A percentile compares a stretch with the other conserved stretches of the same genome.
phyloP scores from a whole-genome alignment of 2,113 vertebrate species.

The Oreochromis tanganicae region DNA sequence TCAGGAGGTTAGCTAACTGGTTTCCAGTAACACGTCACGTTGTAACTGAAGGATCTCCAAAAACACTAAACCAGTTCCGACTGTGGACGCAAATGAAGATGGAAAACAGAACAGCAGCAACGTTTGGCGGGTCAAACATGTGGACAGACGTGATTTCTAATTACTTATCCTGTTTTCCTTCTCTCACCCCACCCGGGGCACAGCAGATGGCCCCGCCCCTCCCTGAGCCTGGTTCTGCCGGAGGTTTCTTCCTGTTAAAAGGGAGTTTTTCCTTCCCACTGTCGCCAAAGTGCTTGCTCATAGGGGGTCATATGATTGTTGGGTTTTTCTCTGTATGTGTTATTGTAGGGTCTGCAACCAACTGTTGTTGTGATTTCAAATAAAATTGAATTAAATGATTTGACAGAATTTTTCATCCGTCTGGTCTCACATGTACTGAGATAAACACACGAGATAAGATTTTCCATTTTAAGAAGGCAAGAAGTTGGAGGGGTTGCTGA shows the following conservation, averaged over 20 bases:
- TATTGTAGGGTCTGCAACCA: rapidly evolving
- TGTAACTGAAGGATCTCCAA: neutral
- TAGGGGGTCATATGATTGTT: rapidly evolving
- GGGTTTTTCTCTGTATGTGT: rapidly evolving
- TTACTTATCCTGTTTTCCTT: neutral
- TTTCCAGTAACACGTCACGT: neutral
- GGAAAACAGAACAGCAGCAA: neutral
- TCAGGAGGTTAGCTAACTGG: neutral
- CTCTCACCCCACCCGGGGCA: neutral
- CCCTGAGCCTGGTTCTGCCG: rapidly evolving
- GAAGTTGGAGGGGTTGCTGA: neutral
- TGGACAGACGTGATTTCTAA: neutral
- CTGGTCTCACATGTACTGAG: neutral
- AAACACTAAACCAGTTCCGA: neutral
- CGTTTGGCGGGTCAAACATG: neutral
- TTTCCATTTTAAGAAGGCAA: neutral
- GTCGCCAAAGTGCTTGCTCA: neutral
- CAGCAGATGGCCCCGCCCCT: neutral
- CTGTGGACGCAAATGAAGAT: neutral
- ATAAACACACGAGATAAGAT: neutral
- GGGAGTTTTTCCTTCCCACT: neutral
- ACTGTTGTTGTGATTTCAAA: neutral
- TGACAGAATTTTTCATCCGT: neutral
- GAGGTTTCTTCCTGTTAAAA: neutral
- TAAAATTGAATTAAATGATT: neutral